Evolutionary conservation across 2,888 invertebrate genomes (phyloP).

Genomic region (Chrysomela aeneicollis): DNA sequence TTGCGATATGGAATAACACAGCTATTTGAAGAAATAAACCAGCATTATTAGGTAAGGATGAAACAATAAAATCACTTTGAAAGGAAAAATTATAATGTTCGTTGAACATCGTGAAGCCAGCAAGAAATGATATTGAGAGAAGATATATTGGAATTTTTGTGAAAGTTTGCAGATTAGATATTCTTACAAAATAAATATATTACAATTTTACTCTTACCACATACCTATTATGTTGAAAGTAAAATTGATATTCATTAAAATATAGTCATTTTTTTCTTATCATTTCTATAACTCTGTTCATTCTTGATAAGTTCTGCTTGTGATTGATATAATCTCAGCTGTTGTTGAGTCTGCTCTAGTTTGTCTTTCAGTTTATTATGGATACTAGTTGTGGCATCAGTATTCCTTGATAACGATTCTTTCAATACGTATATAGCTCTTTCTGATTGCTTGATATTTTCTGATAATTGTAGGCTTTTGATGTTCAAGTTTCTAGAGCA

Average conservation of each 20-base stretch:
- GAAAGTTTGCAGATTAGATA: no score
- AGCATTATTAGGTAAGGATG: no score
- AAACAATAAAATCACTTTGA: no score
- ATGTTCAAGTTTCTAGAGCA: conserved; percentile 76
- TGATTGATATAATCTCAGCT: conserved; percentile 67
- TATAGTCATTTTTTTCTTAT: conserved; percentile 77
- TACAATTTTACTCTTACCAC: no score
- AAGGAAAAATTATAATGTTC: no score
- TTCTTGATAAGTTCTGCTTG: conserved; percentile 71
- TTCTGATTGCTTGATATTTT: conserved; percentile 74
- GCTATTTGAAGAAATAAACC: no score
- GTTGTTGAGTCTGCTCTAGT: conserved; percentile 68
- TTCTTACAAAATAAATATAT: no score
- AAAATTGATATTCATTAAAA: conserved; percentile 71
- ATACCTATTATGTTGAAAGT: no score
- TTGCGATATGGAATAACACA: no score
- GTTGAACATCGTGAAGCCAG: no score
- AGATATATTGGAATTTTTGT: no score
- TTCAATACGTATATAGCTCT: conserved; percentile 72
- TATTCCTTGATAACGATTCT: conserved; percentile 70
- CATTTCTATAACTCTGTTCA: conserved; percentile 76
- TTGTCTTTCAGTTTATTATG: conserved; percentile 70
- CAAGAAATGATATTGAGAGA: no score
- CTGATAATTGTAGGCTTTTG: conserved; percentile 75
- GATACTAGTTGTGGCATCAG: conserved; percentile 65